Base-by-base conservation (phyloP, 2,797 vertebrate genomes). In the Sphenodon punctatus region DNA sequence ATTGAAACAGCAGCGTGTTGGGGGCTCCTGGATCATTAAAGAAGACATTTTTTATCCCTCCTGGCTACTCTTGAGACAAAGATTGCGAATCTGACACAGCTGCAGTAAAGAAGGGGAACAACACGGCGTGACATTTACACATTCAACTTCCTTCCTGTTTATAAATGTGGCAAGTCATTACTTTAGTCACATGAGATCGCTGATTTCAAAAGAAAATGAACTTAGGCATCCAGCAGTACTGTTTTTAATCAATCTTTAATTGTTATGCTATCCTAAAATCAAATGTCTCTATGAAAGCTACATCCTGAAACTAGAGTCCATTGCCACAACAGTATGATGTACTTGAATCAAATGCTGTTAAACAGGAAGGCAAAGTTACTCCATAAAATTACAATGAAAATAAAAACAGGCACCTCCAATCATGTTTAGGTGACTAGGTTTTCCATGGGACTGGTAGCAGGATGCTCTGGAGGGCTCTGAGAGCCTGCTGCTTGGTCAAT, bases 1-100 rank as follows among this genome's bases (percentile, higher is more conserved):
- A 1, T 82, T 95, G 89, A 95, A 89, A 83, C 79, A 94, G 71
- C 93, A 95, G 88, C 93, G 95, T 10, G 7, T 93, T 38, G 91
- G 94, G 75, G 88, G 82, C 68, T 75, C 3, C 0, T 86, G 8
- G 5, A 42, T 30, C 0, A 0, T 2, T 4, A 73, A 78, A 38
- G 77, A 25, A 1, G 67, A 68, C 95, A 95, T 95, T 89, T 80
- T 4, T 1, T 56, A 14, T 71, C 59, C n/a, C 51, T 73, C 63
- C 3, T 36, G 8, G 2, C 39, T 0, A 42, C 46, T 8, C 16
- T 7, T 11, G 60, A 36, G 75, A 48, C 56, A 19, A 39, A 0
- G 87, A 63, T 43, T 71, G 14, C 0, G n/a, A 34, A 34, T 30
- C 39, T 6, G 36, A 69, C 56, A 80, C 82, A 74, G 4, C 46